Base-by-base conservation (phyloP, 2,113 vertebrate genomes). In the Larimichthys polyactis region DNA sequence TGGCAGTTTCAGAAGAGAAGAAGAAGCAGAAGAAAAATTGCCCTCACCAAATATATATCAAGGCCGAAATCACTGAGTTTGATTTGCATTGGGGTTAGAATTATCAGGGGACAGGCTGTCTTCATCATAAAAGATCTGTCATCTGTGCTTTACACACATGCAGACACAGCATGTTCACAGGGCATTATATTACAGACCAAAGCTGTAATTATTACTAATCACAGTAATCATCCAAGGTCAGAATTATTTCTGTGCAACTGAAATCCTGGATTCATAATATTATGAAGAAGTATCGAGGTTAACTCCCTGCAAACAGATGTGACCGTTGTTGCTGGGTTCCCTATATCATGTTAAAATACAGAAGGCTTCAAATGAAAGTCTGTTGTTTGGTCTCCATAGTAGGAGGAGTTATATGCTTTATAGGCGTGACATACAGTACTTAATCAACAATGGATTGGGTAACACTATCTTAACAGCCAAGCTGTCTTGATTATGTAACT, bases 391-490 rank as follows among this genome's bases (percentile, higher is more conserved):
- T 66, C 66, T 72, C 52, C 4, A 64, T 14, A 46, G 44, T 5
- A 27, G 46, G 19, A 49, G 51, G 10, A 74, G 54, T 24, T 36
- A 22, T 2, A 75, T 16, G 6, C 43, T 73, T n/a, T 51, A 62
- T 51, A 74, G 84, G 79, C 70, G 65, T 75, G 43, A 60, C 32
- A 29, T 79, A 8, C 8, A 8, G 1, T 40, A 8, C 63, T 90
- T 70, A 69, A 81, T 75, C 65, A 74, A 67, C 82, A 71, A 52
- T 81, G 59, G 36, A 89, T 86, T 89, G 83, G 43, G 71, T 74
- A 81, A 82, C 77, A 86, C 73, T 82, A 91, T 94, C 89, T 92
- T 59, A 82, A 83, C 85, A 75, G 69, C 63, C 85, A 89, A 71
- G 54, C 54, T 49, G 68, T 49, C 54, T 74, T 71, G 89, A 93